Evolutionary conservation across 2,888 invertebrate genomes (phyloP), one percentile per base, ranked within the genome.

Genomic region (Argyresthia albistria): DNA sequence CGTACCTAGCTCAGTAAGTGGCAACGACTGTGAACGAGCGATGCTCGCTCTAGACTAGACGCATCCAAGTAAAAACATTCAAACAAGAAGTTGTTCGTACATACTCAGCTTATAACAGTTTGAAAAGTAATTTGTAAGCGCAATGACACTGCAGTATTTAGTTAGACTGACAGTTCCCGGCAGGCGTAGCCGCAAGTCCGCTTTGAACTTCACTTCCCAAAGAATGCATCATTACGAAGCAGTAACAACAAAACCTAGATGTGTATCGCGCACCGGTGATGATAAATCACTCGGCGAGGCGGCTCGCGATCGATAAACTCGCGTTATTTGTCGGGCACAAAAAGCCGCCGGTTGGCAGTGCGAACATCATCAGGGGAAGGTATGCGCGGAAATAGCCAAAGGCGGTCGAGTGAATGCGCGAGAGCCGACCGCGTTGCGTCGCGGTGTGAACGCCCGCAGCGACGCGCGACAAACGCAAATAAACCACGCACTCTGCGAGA

Each of bases 381-480:
- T 6, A 15, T 14, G 66, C 57, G 66, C 63, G 64, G 62, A 65
- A 66, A 67, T 66, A 67, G 62, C 59, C 54, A 59, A 55, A 56
- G 59, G 59, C 54, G 49, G 25, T 25, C 25, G 25, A 25, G 25
- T 25, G 25, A 25, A 25, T 25, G 25, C 25, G 25, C 25, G 25
- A 48, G 47, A 37, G 43, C 16, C 16, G 48, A 36, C 35, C 16
- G 54, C 51, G 48, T 51, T 4, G 45, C 9, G 52, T 56, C 56
- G 53, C 53, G 64, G 75, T 73, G 84, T 84, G 82, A 86, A 83
- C 70, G 84, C 64, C 82, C 84, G 72, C 70, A 58, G 65, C 66
- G 79, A 73, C 80, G 67, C 80, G 82, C 80, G 80, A 77, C 78
- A 67, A 63, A 72, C 76, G 77, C 76, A 82, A 84, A 86, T 82